These are phyloP conservation scores for Halictus quadricinctus DNA, from an alignment of 2,888 invertebrate genomes.

Conservation along the genomic window DNA sequence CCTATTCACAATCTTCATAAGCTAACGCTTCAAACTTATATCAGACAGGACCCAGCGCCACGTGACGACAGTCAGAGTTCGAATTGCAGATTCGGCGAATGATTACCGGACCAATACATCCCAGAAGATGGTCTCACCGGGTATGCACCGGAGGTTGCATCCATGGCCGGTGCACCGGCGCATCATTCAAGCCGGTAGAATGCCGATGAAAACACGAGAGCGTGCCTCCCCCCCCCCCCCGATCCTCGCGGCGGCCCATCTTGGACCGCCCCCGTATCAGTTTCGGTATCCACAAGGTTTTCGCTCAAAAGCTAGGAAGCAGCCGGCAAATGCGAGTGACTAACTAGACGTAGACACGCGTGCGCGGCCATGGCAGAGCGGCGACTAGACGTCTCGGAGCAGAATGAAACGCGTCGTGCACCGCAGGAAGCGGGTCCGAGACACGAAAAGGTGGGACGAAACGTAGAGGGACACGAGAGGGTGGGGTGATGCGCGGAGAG, in stretches of 20 bases:
- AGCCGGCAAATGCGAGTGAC: conserved; percentile 73
- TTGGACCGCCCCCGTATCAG: not conserved
- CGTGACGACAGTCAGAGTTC: not conserved
- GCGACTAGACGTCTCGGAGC: conserved; percentile 10
- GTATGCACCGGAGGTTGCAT: conserved; percentile 6
- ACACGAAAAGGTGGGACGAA: conserved; percentile 44
- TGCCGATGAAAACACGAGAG: conserved; percentile 68
- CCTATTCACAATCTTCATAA: too few species aligned
- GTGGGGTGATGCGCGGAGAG: not conserved
- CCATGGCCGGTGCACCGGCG: conserved; percentile 44
- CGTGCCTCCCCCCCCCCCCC: conserved; percentile 18
- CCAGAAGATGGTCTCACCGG: not conserved
- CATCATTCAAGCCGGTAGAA: conserved; percentile 66
- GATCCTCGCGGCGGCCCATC: conserved; percentile 21
- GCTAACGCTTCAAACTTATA: not conserved
- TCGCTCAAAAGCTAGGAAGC: conserved; percentile 70
- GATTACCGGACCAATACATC: not conserved
- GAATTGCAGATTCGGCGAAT: not conserved
- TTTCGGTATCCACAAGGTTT: conserved; percentile 49
- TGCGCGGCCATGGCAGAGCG: conserved; percentile 56
- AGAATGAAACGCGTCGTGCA: conserved; percentile 33
- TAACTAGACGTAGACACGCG: conserved; percentile 75
- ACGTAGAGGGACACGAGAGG: not conserved
- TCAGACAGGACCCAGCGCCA: not conserved
- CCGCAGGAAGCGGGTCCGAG: conserved; percentile 20